Percentiles rank a stretch among this genome's conserved stretches.
Conservation (phyloP, 1,140 invertebrate species). For the Heliconius nattereri region DNA sequence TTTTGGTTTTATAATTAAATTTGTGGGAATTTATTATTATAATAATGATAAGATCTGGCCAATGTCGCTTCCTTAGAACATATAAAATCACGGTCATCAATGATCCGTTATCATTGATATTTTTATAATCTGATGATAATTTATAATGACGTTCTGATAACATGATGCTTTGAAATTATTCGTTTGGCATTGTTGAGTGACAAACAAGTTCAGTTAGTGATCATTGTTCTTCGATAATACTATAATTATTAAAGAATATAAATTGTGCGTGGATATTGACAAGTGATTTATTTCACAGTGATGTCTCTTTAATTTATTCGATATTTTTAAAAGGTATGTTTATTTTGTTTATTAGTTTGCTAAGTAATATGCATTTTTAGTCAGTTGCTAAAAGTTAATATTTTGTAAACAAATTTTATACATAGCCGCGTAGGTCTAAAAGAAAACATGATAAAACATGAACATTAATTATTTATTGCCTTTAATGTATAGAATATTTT, state of each 20-base stretch:
- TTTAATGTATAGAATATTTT: too few relatives aligned
- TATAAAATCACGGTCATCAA: slow-evolving; percentile 58
- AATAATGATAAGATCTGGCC: slow-evolving; percentile 21
- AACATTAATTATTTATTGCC: too few relatives aligned
- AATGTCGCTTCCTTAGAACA: slow-evolving; percentile 46
- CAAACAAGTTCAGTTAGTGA: slow-evolving; percentile 28
- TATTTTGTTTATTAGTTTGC: not conserved
- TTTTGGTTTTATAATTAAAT: not conserved
- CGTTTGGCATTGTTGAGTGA: slow-evolving; percentile 26
- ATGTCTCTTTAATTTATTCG: not conserved
- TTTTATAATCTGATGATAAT: slow-evolving; percentile 46
- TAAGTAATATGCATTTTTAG: not conserved
- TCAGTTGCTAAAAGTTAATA: not conserved
- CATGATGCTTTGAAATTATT: slow-evolving; percentile 47
- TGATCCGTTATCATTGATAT: slow-evolving; percentile 53
- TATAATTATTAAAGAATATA: not conserved
- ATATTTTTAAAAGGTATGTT: not conserved
- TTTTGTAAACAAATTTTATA: not conserved
- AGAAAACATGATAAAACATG: not conserved
- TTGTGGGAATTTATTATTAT: not conserved
- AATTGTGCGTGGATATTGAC: not conserved
- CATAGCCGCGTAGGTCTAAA: not conserved
- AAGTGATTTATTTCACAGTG: slow-evolving; percentile 1
- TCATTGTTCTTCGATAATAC: slow-evolving; percentile 7
- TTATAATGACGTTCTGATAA: slow-evolving; percentile 35